Percentiles rank a stretch among this genome's conserved stretches.
Conservation (phyloP, 2,888 invertebrate genomes). For the Sinotaia quadrata region DNA sequence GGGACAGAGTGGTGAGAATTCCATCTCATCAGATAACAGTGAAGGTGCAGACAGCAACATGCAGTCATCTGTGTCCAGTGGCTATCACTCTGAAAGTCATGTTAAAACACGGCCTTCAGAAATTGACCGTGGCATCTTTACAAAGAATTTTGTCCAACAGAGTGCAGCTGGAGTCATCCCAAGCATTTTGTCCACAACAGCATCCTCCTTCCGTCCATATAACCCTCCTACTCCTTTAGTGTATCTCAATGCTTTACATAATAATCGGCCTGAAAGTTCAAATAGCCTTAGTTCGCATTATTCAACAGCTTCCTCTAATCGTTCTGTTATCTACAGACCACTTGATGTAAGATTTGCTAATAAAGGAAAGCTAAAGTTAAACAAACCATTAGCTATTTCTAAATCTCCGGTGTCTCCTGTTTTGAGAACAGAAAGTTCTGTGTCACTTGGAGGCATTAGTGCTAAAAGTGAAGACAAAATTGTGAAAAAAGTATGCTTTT, state of each 20-base stretch:
- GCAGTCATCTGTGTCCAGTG: constrained; percentile 45
- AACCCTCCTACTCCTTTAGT: constrained; percentile 36
- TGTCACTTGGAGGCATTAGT: background rate
- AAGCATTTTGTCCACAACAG: constrained; percentile 43
- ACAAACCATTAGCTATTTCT: too few relatives aligned
- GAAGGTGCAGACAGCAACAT: constrained; percentile 43
- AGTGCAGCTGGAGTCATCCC: constrained; percentile 42
- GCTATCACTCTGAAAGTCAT: constrained; percentile 40
- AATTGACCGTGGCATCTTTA: constrained; percentile 35
- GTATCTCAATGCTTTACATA: constrained; percentile 37
- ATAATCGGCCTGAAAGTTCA: constrained; percentile 58
- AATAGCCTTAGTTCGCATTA: constrained; percentile 61
- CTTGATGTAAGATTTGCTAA: background rate
- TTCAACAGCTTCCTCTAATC: constrained; percentile 58
- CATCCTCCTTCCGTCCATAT: constrained; percentile 37
- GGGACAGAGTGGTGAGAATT: constrained; percentile 45
- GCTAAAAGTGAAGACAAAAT: constrained; percentile 10
- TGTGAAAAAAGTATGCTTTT: constrained; percentile 57
- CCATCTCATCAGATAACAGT: constrained; percentile 49
- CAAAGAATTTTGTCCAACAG: constrained; percentile 41
- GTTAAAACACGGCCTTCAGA: background rate
- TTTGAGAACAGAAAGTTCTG: constrained; percentile 28
- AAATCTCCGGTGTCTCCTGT: too few relatives aligned
- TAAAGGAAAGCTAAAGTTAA: background rate
- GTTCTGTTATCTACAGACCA: constrained; percentile 59